Conservation (phyloP, 2,113 vertebrate species). For the Chascanopsetta lugubris region DNA sequence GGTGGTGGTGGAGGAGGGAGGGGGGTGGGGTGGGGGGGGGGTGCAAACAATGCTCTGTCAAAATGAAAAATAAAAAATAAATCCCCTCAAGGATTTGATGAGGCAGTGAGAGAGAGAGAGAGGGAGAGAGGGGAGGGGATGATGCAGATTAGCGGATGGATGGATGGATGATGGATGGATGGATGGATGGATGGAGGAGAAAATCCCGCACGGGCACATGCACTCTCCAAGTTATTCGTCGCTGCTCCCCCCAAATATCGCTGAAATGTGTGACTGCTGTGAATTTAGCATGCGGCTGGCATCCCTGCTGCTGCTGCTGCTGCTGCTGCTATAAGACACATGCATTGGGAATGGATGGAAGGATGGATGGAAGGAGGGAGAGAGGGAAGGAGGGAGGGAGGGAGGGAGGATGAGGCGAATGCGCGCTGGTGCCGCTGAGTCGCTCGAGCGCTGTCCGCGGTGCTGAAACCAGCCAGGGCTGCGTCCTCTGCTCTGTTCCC, state of each 20-base stretch:
- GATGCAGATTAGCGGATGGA: slow-evolving; percentile 70
- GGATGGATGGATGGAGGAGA: slow-evolving; percentile 41
- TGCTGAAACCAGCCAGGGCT: slow-evolving; percentile 49
- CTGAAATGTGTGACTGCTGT: slow-evolving; percentile 15
- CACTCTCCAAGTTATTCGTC: slow-evolving; percentile 74
- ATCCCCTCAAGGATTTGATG: slow-evolving; percentile 67
- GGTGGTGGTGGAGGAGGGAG: too few species aligned
- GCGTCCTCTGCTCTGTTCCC: slow-evolving; percentile 6
- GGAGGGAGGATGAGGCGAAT: slow-evolving; percentile 76
- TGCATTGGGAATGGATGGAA: too few species aligned
- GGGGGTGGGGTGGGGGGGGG: too few species aligned
- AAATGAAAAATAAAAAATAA: slow-evolving; percentile 52
- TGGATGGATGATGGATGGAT: too few species aligned
- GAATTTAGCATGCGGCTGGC: slow-evolving; percentile 68
- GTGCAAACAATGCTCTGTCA: slow-evolving; percentile 32
- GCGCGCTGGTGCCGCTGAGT: slow-evolving; percentile 52
- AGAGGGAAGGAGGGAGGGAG: too few species aligned
- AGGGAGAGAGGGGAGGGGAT: slow-evolving; percentile 60
- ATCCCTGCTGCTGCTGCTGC: slow-evolving; percentile 59
- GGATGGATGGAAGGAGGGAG: too few species aligned
- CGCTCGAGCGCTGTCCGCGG: slow-evolving; percentile 62
- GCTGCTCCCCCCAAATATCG: slow-evolving; percentile 55
- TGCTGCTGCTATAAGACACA: slow-evolving; percentile 46
- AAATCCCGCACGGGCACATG: slow-evolving; percentile 64
- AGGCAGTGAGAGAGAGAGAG: slow-evolving; percentile 55